Base-by-base conservation (phyloP, 1,140 invertebrate genomes). In the Bombus breviceps region DNA sequence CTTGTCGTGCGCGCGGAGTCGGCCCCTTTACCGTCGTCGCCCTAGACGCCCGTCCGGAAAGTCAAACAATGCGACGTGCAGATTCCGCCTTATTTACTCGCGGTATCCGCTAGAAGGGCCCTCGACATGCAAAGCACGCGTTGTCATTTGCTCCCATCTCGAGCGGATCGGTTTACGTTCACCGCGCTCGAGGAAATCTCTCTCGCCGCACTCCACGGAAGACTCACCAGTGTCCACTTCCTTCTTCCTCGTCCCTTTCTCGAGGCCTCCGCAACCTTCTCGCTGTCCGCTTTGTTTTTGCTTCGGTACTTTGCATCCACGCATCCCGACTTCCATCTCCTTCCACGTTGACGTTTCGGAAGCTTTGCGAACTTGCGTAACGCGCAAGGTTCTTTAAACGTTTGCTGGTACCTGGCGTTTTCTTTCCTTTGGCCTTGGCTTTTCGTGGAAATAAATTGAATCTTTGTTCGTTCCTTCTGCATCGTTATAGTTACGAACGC, bases 21-120 rank as follows among this genome's bases (percentile, higher is more conserved):
- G 93, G 92, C 90, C 88, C 90, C 92, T 93, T 93, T 93, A 92
- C 88, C 86, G 74, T 90, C 83, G 89, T 92, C 91, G 92, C 90
- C 92, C 92, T 91, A 87, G 88, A 92, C 92, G 90, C 93, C 88
- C 90, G 88, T 93, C 90, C 88, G 83, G 83, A 86, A 91, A 92
- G 91, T 93, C 92, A 93, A 93, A 93, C 92, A 92, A 93, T 92
- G 90, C 92, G 93, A 93, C 93, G 92, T 93, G 92, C 91, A 91
- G 92, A 93, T 93, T 92, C 90, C 89, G 88, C 89, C 90, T 93
- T 93, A 92, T 93, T 93, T 93, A 93, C 92, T 93, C 74, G 88
- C 89, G 86, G 69, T 80, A 79, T 86, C 74, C 68, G 85, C 75
- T 81, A 85, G 84, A 86, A 89, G 87, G 82, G 66, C 75, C 74